Conservation (phyloP, 2,888 invertebrate genomes). For the Trypoxylon attenuatum region DNA sequence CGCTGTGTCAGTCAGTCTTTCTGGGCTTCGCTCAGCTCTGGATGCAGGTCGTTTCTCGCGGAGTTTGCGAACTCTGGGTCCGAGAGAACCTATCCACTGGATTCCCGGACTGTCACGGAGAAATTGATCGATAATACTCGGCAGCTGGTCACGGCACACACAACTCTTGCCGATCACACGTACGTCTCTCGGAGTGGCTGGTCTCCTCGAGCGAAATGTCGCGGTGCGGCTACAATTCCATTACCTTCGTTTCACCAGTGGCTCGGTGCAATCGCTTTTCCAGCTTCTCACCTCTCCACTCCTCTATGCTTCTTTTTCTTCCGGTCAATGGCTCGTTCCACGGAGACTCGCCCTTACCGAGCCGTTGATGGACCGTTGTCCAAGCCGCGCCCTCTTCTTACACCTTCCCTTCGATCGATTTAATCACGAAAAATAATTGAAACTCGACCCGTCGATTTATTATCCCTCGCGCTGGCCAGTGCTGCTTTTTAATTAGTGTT, state of each 20-base stretch:
- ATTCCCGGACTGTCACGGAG: conserved; percentile 6
- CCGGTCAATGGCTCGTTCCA: neutral
- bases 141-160: conserved; percentile 5
- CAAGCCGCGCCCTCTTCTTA: conserved; percentile 23
- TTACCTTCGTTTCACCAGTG: conserved; percentile 38
- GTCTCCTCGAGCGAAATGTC: conserved; percentile 31
- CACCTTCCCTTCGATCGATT: conserved; percentile 19
- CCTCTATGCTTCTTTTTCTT: conserved; percentile 20
- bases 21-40: too few species aligned
- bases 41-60: too few species aligned
- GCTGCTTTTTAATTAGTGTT: neutral
- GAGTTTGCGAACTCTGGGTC: too few species aligned
- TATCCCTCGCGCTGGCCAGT: neutral
- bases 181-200: conserved; percentile 4
- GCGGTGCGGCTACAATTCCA: conserved; percentile 38
- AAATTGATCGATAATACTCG: conserved; percentile 38
- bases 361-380: conserved; percentile 34
- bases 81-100: too few species aligned
- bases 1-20: too few species aligned
- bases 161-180: neutral
- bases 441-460: conserved; percentile 10
- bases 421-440: conserved; percentile 37
- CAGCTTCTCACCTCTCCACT: conserved; percentile 20
- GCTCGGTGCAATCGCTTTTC: conserved; percentile 48
- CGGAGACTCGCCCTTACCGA: conserved; percentile 21